These are phyloP conservation scores for Caerostris extrusa DNA, from an alignment of 1,140 invertebrate genomes.

Conservation along the genomic window DNA sequence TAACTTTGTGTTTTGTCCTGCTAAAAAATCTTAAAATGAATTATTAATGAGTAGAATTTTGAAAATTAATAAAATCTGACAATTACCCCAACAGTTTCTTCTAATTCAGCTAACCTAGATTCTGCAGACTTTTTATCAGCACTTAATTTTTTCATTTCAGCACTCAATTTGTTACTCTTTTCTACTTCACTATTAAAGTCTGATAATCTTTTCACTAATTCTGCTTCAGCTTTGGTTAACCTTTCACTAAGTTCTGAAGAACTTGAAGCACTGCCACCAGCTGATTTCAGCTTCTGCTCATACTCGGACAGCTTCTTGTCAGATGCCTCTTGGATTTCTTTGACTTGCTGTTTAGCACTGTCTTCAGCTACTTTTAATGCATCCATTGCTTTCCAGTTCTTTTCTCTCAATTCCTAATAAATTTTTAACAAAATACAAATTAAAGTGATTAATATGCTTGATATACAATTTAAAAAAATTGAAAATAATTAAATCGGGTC, in stretches of 20 bases:
- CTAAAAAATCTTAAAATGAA: too few relatives aligned
- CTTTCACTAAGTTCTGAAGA: constrained; percentile 32
- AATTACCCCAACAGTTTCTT: constrained; percentile 52
- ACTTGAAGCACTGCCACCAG: background rate
- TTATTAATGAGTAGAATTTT: too few relatives aligned
- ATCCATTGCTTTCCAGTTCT: constrained; percentile 94
- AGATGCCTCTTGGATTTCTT: constrained; percentile 63
- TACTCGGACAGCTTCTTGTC: constrained; percentile 27
- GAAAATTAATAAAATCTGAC: too few relatives aligned
- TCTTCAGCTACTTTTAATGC: constrained; percentile 89
- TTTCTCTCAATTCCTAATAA: constrained; percentile 86
- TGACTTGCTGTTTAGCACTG: constrained; percentile 80
- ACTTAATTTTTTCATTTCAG: constrained; percentile 50
- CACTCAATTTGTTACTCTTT: constrained; percentile 51
- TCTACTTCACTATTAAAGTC: constrained; percentile 70
- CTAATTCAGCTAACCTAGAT: constrained; percentile 22
- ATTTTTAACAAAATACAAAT: background rate
- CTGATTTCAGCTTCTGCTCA: constrained; percentile 49
- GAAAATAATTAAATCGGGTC: background rate
- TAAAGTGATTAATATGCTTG: background rate
- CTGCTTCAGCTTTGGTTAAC: constrained; percentile 46
- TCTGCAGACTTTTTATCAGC: constrained; percentile 36
- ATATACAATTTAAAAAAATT: background rate
- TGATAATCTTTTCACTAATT: constrained; percentile 40
- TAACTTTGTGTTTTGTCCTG: too few relatives aligned